These are phyloP conservation scores for Siniperca undulata DNA, from an alignment of 2,797 vertebrate genomes.

Conservation along the genomic window DNA sequence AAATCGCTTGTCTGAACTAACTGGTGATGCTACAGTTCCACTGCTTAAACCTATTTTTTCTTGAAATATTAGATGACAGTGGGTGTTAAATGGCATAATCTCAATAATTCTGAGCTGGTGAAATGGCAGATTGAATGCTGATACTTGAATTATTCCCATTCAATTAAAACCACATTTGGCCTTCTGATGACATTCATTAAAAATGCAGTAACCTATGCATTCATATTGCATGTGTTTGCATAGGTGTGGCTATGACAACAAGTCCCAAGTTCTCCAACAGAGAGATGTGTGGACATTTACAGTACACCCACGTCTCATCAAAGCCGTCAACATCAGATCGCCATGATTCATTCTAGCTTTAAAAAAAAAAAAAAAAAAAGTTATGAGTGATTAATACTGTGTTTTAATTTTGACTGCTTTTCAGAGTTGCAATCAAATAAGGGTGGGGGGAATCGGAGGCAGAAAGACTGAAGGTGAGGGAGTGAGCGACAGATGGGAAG, in stretches of 20 bases:
- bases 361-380: neutral
- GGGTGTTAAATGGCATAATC: conserved; percentile 7
- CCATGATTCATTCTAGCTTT: neutral
- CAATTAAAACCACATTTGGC: conserved; percentile 48
- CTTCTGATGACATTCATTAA: conserved; percentile 46
- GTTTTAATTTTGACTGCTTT: conserved; percentile 17
- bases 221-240: conserved; percentile 49
- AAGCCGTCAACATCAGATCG: conserved; percentile 13
- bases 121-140: conserved; percentile 28
- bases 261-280: neutral
- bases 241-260: conserved; percentile 20
- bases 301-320: conserved; percentile 28
- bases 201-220: conserved; percentile 46
- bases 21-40: neutral
- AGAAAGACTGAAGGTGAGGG: conserved; percentile 20
- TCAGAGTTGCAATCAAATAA: conserved; percentile 16
- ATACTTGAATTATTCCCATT: conserved; percentile 22
- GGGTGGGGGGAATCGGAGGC: conserved; percentile 9
- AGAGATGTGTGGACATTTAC: conserved; percentile 8
- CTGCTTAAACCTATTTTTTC: neutral
- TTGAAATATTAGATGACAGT: conserved; percentile 12
- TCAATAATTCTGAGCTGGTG: neutral
- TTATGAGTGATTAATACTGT: conserved; percentile 14
- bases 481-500: conserved; percentile 37
- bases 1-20: neutral